Conservation (phyloP, 1,140 invertebrate genomes). For the Atopsyche davidsoni region DNA sequence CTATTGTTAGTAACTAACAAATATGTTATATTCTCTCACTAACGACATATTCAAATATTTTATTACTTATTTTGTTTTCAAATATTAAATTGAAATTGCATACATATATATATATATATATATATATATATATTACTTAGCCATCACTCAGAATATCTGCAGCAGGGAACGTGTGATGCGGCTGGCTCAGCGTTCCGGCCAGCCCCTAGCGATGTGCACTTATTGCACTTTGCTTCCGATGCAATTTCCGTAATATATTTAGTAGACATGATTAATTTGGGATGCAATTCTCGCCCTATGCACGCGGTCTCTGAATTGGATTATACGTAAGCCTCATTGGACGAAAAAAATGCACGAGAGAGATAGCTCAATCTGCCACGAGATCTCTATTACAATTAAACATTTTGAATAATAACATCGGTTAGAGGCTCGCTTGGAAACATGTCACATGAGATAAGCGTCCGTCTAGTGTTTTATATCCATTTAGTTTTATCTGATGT, state of each 20-base stretch:
- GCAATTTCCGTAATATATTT: constrained; percentile 12
- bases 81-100: not conserved
- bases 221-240: constrained; percentile 14
- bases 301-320: constrained; percentile 10
- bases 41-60: too few species aligned
- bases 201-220: constrained; percentile 5
- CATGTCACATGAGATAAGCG: too few species aligned
- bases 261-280: constrained; percentile 14
- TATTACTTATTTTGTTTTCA: not conserved
- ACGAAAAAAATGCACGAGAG: not conserved
- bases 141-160: too few species aligned
- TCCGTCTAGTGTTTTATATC: too few species aligned
- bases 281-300: constrained; percentile 9
- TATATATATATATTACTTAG: too few species aligned
- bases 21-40: too few species aligned
- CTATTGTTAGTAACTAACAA: too few species aligned
- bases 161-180: not conserved
- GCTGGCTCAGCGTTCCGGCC: not conserved
- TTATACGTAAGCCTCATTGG: constrained; percentile 9
- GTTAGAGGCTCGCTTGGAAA: too few species aligned
- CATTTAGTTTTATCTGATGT: too few species aligned
- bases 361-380: constrained; percentile 5
- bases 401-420: too few species aligned
- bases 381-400: too few species aligned
- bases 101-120: not conserved